Conservation (phyloP, 2,888 invertebrate genomes). For the Tinea semifulvella region DNA sequence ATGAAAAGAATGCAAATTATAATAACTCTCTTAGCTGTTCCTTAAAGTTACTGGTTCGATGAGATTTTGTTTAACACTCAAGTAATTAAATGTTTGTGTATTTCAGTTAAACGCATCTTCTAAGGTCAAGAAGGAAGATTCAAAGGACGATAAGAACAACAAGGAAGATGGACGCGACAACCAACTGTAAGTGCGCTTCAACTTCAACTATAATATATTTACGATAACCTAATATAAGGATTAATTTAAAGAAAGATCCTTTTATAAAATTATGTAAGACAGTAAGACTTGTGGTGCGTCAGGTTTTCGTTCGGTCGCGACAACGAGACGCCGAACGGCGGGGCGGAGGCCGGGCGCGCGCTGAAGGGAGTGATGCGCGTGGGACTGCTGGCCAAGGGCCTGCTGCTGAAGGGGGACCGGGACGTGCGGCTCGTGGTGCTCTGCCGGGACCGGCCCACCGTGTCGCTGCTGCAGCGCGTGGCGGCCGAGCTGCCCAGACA, state of each 20-base stretch:
- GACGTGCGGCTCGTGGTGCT: slow-evolving; percentile 93
- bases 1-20: too few species aligned
- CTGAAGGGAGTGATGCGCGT: slow-evolving; percentile 98
- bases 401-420: slow-evolving; percentile 89
- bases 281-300: too few species aligned
- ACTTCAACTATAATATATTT: too few species aligned
- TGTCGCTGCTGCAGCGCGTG: slow-evolving; percentile 86
- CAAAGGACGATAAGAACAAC: slow-evolving; percentile 59
- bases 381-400: slow-evolving; percentile 78
- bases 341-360: slow-evolving; percentile 58
- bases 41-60: too few species aligned
- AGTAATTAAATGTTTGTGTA: too few species aligned
- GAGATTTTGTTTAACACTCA: too few species aligned
- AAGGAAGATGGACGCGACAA: slow-evolving; percentile 85
- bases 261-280: background rate
- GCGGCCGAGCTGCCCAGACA: slow-evolving; percentile 85
- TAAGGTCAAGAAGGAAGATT: too few species aligned
- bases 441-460: slow-evolving; percentile 93
- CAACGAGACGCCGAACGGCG: slow-evolving; percentile 28
- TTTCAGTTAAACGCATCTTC: too few species aligned
- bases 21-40: too few species aligned
- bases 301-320: slow-evolving; percentile 55
- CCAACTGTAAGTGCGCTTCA: slow-evolving; percentile 78
- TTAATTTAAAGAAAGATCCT: background rate
- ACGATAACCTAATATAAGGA: background rate